Evolutionary conservation across 2,888 invertebrate species (phyloP), one percentile per base, ranked within the genome.

Genomic region (Notodonta dromedarius): DNA sequence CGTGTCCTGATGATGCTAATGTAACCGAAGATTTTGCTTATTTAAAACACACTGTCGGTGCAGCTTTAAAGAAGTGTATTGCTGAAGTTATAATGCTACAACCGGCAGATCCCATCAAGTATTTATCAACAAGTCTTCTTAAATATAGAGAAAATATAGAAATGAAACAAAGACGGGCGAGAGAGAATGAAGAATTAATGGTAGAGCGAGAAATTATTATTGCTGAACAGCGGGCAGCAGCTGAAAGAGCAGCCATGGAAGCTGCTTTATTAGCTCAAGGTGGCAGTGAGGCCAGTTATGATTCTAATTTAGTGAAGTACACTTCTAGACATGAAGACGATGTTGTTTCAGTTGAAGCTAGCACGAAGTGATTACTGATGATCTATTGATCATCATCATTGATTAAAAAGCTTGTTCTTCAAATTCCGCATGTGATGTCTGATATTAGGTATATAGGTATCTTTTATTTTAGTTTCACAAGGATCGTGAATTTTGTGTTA

Each of bases 21-120:
- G 88, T 92, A 0, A 88, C 89, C 35, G 91, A 91, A 68, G 93
- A 94, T 66, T 91, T 87, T 70, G 88, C 83, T 65, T 94, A 93
- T 78, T 80, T 94, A 50, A 91, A 89, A 75, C 71, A 80, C 71
- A 76, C 79, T 32, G 86, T 94, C 50, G 94, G 93, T 9, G 77
- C 76, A 59, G 92, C 92, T 32, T 82, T 94, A 62, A 85, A 87
- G 8, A 78, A 82, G 71, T 90, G 90, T 70, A 85, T 94, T 62
- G 89, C 90, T n/a, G 82, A 90, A 60, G 85, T 88, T 54, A 83
- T 94, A 65, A 60, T 91, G 58, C 79, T 83, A 63, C 93, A 93
- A 75, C 94, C 93, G 51, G 76, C 82, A 51, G 93, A 94, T 80
- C 94, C 94, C 40, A 86, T 94, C 13, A 85, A 91, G 67, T 90